Conservation (phyloP, 2,797 vertebrate species). For the Sparus aurata region DNA sequence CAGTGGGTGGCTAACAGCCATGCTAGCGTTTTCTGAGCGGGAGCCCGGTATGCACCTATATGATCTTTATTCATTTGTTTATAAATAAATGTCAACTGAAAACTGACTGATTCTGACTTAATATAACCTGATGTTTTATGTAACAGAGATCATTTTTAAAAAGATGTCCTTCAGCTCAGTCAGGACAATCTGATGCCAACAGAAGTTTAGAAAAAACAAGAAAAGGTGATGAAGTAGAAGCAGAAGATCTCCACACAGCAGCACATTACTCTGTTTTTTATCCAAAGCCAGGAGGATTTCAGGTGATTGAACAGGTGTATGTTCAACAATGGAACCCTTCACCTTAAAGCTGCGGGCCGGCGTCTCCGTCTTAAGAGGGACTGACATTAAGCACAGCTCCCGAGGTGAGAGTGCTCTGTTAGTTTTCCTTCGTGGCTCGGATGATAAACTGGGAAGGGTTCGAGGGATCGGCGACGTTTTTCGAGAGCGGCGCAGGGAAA, state of each 20-base stretch:
- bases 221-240: neutral
- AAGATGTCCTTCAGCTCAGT: no score
- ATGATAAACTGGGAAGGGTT: slow-evolving; percentile 21
- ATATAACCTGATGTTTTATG: no score
- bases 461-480: neutral
- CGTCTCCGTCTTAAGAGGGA: neutral
- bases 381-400: neutral
- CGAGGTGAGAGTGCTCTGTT: slow-evolving; percentile 12
- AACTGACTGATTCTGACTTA: no score
- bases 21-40: no score
- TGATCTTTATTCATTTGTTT: no score
- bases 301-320: neutral
- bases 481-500: neutral
- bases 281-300: neutral
- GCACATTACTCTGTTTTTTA: neutral
- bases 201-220: neutral
- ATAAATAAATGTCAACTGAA: no score
- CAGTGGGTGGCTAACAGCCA: no score
- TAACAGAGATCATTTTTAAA: no score
- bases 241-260: neutral
- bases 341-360: neutral
- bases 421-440: slow-evolving; percentile 3
- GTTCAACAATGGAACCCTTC: neutral
- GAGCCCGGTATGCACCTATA: no score
- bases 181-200: neutral